Base-by-base conservation (phyloP, 2,888 invertebrate genomes). In the Epirrhoe tristata region DNA sequence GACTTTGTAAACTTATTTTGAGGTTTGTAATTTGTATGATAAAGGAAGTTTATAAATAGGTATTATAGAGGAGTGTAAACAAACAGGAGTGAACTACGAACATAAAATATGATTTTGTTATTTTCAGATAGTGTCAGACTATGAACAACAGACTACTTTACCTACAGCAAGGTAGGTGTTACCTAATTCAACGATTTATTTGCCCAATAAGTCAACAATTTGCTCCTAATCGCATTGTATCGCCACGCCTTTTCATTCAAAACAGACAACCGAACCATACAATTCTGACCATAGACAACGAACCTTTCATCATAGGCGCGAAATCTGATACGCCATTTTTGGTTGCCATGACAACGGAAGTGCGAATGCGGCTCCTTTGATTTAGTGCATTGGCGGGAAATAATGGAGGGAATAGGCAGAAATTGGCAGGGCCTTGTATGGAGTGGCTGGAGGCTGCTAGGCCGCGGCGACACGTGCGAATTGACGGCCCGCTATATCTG, bases 241-340 rank as follows among this genome's bases (percentile, higher is more conserved):
- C 16, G 51, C 64, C 68, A 68, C 68, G 55, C 68, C 68, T 58
- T 58, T 50, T 31, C 48, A 64, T 68, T 65, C 68, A 68, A 68
- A 43, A 67, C 60, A 65, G 69, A 62, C 53, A 70, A 67, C 69
- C 66, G 5, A 52, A 39, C 63, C 55, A 63, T 53, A 60, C 52
- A 56, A 63, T 52, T 43, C 39, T 53, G n/a, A 63, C 46, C 72
- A 69, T 66, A 67, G 73, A 71, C 65, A 77, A 75, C 75, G 72
- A 72, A 74, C 75, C 75, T 76, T 81, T 83, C 83, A 84, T 83
- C 85, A 84, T 82, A 80, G 81, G 83, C 78, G 77, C 79, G 76
- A 75, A 76, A 90, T 90, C 90, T 79, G 91, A 91, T 91, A 90
- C 76, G 85, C 90, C 80, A 74, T 79, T 89, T 85, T 84, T 84